phyloP scores from a whole-genome alignment of 2,113 vertebrate species.

The Chloroceryle aenea region DNA sequence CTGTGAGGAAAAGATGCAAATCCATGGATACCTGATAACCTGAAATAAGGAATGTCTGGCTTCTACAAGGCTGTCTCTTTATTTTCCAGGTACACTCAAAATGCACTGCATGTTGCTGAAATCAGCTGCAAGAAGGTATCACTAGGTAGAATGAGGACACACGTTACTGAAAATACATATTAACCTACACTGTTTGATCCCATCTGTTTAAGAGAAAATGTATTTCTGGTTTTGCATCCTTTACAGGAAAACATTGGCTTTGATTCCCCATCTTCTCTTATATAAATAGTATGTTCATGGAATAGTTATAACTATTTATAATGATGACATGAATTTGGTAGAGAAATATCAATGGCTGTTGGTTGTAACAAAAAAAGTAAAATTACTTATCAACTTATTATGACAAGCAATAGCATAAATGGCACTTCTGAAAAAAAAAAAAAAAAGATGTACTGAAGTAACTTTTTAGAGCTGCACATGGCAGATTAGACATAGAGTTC shows the following conservation, averaged over 20 bases:
- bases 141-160: constrained; percentile 18
- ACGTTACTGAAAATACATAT: constrained; percentile 19
- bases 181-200: constrained; percentile 37
- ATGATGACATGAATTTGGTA: neutral
- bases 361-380: neutral
- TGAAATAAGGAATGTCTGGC: neutral
- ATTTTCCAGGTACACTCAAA: neutral
- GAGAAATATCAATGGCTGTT: constrained; percentile 33
- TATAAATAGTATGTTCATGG: constrained; percentile 12
- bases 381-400: neutral
- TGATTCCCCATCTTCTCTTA: neutral
- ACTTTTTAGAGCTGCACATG: neutral
- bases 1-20: neutral
- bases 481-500: neutral
- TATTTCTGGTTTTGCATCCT: constrained; percentile 1
- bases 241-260: constrained; percentile 7
- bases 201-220: constrained; percentile 32
- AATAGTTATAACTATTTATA: constrained; percentile 35
- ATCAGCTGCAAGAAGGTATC: neutral
- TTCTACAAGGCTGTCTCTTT: neutral
- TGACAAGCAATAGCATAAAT: constrained; percentile 40
- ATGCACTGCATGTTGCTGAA: neutral
- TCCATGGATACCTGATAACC: neutral
- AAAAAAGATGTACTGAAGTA: constrained; percentile 14
- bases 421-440: neutral